Evolutionary conservation across 1,140 invertebrate species (phyloP).

Genomic region (Eupristina koningsbergeri): DNA sequence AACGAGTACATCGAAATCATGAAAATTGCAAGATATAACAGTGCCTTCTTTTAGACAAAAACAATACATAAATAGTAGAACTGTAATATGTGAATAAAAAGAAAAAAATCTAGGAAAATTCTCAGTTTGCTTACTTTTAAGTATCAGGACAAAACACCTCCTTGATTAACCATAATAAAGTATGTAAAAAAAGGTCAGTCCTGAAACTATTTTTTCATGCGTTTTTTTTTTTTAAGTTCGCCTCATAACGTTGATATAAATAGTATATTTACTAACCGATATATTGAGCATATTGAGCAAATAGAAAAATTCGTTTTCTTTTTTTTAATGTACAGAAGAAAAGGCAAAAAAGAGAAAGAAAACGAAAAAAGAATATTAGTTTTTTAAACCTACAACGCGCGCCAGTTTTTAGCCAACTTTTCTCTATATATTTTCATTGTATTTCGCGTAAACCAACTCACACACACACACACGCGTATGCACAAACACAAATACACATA

Average conservation of each 20-base stretch:
- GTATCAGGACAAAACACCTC: neutral
- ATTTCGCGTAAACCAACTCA: slow-evolving; percentile 18
- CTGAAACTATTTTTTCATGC: slow-evolving; percentile 17
- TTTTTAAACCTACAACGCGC: slow-evolving; percentile 35
- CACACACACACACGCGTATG: neutral
- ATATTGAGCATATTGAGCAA: neutral
- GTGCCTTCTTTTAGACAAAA: slow-evolving; percentile 7
- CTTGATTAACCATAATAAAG: slow-evolving; percentile 23
- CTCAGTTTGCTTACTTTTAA: slow-evolving; percentile 17
- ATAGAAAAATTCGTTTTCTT: slow-evolving; percentile 6
- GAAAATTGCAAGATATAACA: neutral
- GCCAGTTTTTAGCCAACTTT: slow-evolving; percentile 49
- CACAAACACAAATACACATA: slow-evolving; percentile 10
- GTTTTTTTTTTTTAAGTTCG: slow-evolving; percentile 15
- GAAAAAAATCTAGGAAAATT: slow-evolving; percentile 9
- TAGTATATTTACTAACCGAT: slow-evolving; percentile 4
- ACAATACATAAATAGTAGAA: neutral
- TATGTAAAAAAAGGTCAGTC: slow-evolving; percentile 37
- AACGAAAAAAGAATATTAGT: slow-evolving; percentile 5
- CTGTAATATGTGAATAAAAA: neutral
- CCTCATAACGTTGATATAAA: slow-evolving; percentile 7
- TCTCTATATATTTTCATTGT: slow-evolving; percentile 21
- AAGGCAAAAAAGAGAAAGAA: slow-evolving; percentile 13
- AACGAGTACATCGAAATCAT: neutral
- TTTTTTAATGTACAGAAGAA: neutral